A percentile compares a stretch with the other conserved stretches of the same genome.
Evolutionary conservation across 2,888 invertebrate species (phyloP).

Genomic region (Meteorus cinctellus): DNA sequence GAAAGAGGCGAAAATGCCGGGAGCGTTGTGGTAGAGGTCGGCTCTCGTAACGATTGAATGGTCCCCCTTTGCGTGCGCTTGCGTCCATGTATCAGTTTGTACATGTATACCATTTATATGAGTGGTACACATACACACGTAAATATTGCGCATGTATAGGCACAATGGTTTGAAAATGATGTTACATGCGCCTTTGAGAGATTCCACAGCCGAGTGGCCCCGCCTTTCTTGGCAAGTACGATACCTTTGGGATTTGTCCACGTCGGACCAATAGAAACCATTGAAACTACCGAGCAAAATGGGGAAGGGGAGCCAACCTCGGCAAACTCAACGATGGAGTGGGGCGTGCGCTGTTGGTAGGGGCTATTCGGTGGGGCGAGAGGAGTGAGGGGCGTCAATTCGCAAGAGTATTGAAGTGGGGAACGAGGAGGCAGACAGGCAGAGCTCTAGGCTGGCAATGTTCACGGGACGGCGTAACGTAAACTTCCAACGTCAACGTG

Average conservation of each 20-base stretch:
- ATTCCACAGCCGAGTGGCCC: conserved; percentile 51
- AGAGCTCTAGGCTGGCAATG: conserved; percentile 58
- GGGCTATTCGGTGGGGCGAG: conserved; percentile 29
- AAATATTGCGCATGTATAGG: not conserved
- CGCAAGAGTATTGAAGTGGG: conserved; percentile 50
- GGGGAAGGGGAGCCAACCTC: conserved; percentile 43
- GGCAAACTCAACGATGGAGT: conserved; percentile 31
- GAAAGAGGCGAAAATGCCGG: conserved; percentile 6
- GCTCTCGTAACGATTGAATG: conserved; percentile 57
- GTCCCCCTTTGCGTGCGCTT: conserved; percentile 37
- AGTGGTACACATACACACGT: not conserved
- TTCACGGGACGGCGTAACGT: conserved; percentile 58
- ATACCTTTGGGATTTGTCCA: conserved; percentile 71
- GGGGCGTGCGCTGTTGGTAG: conserved; percentile 32
- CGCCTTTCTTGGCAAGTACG: conserved; percentile 63
- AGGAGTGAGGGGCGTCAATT: conserved; percentile 61
- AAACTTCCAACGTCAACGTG: conserved; percentile 48
- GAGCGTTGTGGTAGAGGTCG: conserved; percentile 47
- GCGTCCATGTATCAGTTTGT: conserved; percentile 3
- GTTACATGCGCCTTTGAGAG: not conserved
- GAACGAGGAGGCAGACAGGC: conserved; percentile 47
- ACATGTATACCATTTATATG: not conserved
- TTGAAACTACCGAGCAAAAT: conserved; percentile 36
- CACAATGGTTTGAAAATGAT: not conserved
- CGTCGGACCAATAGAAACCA: conserved; percentile 61